Percentiles rank a stretch among this genome's conserved stretches.
Evolutionary conservation across 2,888 invertebrate species (phyloP).

Genomic region (Axea sp.): DNA sequence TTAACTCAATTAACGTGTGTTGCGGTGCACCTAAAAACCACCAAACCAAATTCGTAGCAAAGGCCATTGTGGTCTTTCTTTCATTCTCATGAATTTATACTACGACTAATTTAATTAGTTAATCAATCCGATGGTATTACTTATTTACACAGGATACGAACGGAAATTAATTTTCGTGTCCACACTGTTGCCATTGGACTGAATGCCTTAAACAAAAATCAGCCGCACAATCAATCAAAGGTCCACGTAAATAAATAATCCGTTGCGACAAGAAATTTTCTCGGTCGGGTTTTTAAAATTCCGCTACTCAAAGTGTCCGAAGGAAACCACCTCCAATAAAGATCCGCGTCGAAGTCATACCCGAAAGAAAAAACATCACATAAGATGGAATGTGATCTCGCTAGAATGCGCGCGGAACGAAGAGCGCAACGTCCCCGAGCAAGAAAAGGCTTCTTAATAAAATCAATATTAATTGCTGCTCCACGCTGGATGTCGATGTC

Average conservation of each 20-base stretch:
- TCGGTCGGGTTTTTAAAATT: conserved; percentile 40
- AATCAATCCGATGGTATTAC: conserved; percentile 13
- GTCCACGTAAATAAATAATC: conserved; percentile 41
- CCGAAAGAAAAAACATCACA: conserved; percentile 44
- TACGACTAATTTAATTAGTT: conserved; percentile 38
- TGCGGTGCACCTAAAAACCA: conserved; percentile 22
- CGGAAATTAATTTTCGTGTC: conserved; percentile 37
- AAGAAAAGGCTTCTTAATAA: conserved; percentile 75
- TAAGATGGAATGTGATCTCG: conserved; percentile 53
- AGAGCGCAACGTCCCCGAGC: conserved; percentile 29
- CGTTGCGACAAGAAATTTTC: conserved; percentile 31
- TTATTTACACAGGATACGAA: conserved; percentile 26
- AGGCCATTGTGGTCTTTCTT: conserved; percentile 16
- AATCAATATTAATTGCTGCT: conserved; percentile 78
- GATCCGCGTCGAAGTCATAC: conserved; percentile 40
- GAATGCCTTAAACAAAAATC: conserved; percentile 23
- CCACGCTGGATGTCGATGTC: conserved; percentile 65
- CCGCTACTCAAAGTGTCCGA: conserved; percentile 22
- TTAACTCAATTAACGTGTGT: conserved; percentile 19
- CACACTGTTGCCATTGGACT: neutral
- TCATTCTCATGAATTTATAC: conserved; percentile 40
- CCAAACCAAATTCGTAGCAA: conserved; percentile 33
- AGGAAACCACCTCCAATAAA: conserved; percentile 48
- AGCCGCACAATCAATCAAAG: conserved; percentile 43
- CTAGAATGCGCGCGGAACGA: conserved; percentile 51